These are phyloP conservation scores for Helogale parvula DNA, from an alignment of 2,113 vertebrate species.

Conservation along the genomic window DNA sequence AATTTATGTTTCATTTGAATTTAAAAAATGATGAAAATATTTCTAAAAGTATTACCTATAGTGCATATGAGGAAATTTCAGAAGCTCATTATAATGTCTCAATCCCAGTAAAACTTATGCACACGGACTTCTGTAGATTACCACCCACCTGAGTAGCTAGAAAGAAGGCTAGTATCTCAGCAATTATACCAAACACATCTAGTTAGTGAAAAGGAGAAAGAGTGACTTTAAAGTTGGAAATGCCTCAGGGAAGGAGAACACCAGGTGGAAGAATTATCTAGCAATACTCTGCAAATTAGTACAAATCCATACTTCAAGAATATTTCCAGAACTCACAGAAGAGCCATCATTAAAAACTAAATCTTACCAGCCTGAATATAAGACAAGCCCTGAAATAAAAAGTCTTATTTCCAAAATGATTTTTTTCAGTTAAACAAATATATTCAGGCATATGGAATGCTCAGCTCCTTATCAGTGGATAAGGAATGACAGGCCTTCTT, in stretches of 20 bases:
- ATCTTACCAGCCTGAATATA: neutral
- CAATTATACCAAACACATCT: neutral
- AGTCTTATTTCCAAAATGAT: neutral
- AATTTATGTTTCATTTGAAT: neutral
- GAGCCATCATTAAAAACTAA: neutral
- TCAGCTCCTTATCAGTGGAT: neutral
- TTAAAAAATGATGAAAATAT: neutral
- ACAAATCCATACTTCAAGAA: neutral
- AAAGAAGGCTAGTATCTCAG: neutral
- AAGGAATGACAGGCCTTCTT: neutral
- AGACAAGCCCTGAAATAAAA: slow-evolving; percentile 15
- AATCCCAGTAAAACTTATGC: neutral
- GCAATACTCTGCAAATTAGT: neutral
- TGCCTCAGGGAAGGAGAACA: neutral
- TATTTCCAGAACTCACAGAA: neutral
- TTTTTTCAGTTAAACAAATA: slow-evolving; percentile 28
- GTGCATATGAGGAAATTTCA: neutral
- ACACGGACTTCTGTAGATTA: neutral
- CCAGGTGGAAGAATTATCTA: neutral
- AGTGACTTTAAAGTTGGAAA: neutral
- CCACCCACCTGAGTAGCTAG: neutral
- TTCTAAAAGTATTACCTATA: neutral
- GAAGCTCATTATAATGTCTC: neutral
- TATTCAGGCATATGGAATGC: neutral
- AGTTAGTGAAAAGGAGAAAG: neutral